Evolutionary conservation across 2,888 invertebrate species (phyloP), one percentile per base, ranked within the genome.

Genomic region (Euproctis similis): DNA sequence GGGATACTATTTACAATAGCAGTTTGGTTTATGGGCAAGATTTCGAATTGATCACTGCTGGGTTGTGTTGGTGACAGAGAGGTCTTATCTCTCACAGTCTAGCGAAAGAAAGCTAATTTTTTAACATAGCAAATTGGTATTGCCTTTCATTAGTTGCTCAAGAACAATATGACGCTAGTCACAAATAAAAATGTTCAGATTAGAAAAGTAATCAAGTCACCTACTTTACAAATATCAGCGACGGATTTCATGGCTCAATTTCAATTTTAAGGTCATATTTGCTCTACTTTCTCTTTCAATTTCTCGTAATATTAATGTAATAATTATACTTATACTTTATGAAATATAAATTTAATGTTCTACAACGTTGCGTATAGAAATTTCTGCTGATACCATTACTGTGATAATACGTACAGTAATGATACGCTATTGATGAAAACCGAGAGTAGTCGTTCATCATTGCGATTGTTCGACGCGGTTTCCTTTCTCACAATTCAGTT

Each of bases 391-490:
- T 52, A n/a, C 46, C 33, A 59, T 57, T 53, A 42, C 48, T 46
- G 58, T 51, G 35, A 50, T 38, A 37, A 27, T n/a, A n/a, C n/a
- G n/a, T n/a, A n/a, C 46, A 48, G 57, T 68, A 60, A 69, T 60
- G 52, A 51, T 31, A 48, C 46, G 40, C 50, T 42, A 44, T 42
- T 57, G 48, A 60, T 71, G 52, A 49, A 59, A 67, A 64, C 49
- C 46, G 56, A 64, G 61, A 69, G 57, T 52, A 43, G 50, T 55
- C 56, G 57, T 56, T 56, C 51, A 47, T 44, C 30, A n/a, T n/a
- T n/a, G 35, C 59, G 48, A 72, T 71, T 73, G 70, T 74, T 65
- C 46, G 31, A 34, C 33, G 39, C 46, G 46, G 57, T 67, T 71
- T 67, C 59, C 53, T 59, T 74, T 76, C 75, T 59, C 71, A 72